Conservation (phyloP, 64 coral and sea anemone species). For the Pocillopora verrucosa region DNA sequence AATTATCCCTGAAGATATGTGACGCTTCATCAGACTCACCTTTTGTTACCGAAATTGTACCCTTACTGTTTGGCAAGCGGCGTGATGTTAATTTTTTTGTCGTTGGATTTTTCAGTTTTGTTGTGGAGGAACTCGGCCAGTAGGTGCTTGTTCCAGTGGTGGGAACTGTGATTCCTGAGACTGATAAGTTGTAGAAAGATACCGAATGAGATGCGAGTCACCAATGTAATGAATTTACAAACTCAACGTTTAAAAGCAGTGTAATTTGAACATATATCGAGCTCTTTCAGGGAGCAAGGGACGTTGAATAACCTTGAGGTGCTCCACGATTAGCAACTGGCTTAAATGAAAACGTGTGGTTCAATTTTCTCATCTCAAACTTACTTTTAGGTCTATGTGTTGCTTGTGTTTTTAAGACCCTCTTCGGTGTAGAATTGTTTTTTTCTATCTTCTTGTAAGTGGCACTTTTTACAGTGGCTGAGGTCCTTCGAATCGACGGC, state of each 20-base stretch:
- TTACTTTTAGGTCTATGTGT: conserved; percentile 5
- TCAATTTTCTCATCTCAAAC: neutral
- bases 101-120: neutral
- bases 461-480: neutral
- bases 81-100: neutral
- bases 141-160: neutral
- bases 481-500: neutral
- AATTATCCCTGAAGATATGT: neutral
- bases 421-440: neutral
- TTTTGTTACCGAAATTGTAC: neutral
- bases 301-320: too few relatives aligned
- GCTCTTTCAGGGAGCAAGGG: too few relatives aligned
- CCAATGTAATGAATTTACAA: too few relatives aligned
- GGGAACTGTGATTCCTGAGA: neutral
- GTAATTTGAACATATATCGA: too few relatives aligned
- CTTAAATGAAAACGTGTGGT: too few relatives aligned
- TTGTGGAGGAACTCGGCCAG: neutral
- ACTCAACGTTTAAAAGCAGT: too few relatives aligned
- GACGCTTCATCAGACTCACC: neutral
- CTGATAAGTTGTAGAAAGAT: neutral
- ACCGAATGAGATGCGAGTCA: too few relatives aligned
- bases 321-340: too few relatives aligned
- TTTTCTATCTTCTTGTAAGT: neutral
- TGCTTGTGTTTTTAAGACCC: neutral
- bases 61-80: neutral